Percentiles rank a stretch among this genome's conserved stretches.
These are phyloP conservation scores for Dasyprocta punctata DNA, from an alignment of 2,113 vertebrate genomes.

Conservation along the genomic window DNA sequence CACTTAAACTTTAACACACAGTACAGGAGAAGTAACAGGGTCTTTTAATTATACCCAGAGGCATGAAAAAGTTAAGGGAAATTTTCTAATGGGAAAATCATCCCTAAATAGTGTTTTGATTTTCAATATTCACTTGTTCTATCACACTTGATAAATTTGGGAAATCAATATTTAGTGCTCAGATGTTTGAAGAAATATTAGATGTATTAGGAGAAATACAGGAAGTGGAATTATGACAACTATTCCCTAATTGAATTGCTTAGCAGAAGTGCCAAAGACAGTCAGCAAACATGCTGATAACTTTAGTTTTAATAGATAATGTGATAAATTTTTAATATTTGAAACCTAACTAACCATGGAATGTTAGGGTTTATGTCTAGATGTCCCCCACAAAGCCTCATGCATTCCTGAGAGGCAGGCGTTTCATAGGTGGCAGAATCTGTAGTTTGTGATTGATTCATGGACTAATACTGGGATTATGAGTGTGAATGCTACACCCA, in stretches of 20 bases:
- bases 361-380: background rate
- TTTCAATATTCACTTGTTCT: slow-evolving; percentile 36
- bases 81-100: slow-evolving; percentile 40
- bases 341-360: background rate
- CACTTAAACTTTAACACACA: slow-evolving; percentile 63
- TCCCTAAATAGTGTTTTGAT: slow-evolving; percentile 30
- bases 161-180: slow-evolving; percentile 39
- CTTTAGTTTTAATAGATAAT: slow-evolving; percentile 42
- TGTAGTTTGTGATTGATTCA: background rate
- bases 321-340: slow-evolving; percentile 44
- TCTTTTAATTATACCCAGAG: slow-evolving; percentile 65
- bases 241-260: slow-evolving; percentile 21
- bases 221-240: slow-evolving; percentile 27
- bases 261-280: slow-evolving; percentile 27
- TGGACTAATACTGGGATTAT: background rate
- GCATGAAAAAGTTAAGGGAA: slow-evolving; percentile 65
- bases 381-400: background rate
- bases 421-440: background rate
- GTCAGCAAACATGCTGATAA: background rate
- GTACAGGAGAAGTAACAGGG: slow-evolving; percentile 63
- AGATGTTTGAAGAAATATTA: slow-evolving; percentile 55
- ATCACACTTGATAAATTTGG: slow-evolving; percentile 32
- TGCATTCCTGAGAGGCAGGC: background rate
- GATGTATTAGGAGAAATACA: slow-evolving; percentile 45
- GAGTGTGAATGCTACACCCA: background rate